Evolutionary conservation across 2,797 vertebrate genomes (phyloP).

Genomic region (Chelon auratus): DNA sequence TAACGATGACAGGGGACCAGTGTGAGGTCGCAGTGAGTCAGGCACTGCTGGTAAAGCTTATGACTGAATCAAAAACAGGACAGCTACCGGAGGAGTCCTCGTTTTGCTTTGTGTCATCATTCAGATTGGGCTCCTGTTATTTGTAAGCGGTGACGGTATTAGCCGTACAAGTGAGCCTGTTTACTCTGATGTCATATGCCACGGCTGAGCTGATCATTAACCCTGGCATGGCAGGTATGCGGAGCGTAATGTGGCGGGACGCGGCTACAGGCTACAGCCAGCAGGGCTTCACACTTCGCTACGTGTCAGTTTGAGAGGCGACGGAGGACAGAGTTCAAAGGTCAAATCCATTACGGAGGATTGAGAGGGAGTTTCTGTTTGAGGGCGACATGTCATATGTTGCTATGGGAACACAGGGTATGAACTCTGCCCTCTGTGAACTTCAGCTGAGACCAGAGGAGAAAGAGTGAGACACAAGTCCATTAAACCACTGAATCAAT

Average conservation of each 20-base stretch:
- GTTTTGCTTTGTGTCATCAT: slow-evolving; percentile 27
- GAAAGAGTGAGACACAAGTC: slow-evolving; percentile 64
- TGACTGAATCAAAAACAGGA: slow-evolving; percentile 52
- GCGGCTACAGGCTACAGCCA: slow-evolving; percentile 61
- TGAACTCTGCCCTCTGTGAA: slow-evolving; percentile 82
- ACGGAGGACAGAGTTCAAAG: slow-evolving; percentile 77
- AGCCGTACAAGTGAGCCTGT: slow-evolving; percentile 17
- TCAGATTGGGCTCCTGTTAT: neutral
- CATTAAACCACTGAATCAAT: slow-evolving; percentile 73
- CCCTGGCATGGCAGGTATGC: slow-evolving; percentile 42
- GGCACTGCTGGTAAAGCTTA: slow-evolving; percentile 46
- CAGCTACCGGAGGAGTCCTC: slow-evolving; percentile 22
- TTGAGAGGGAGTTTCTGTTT: slow-evolving; percentile 79
- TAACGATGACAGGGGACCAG: slow-evolving; percentile 68
- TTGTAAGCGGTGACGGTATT: slow-evolving; percentile 20
- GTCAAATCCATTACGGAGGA: slow-evolving; percentile 85
- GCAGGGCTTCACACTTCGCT: slow-evolving; percentile 68
- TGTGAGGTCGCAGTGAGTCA: slow-evolving; percentile 65
- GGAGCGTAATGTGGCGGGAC: slow-evolving; percentile 40
- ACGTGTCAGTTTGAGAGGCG: slow-evolving; percentile 72
- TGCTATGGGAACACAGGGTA: slow-evolving; percentile 81
- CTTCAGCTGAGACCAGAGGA: slow-evolving; percentile 69
- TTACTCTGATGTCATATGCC: slow-evolving; percentile 57
- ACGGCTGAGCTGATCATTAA: slow-evolving; percentile 61
- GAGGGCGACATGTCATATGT: slow-evolving; percentile 77